Evolutionary conservation across 2,888 invertebrate genomes (phyloP), one percentile per base, ranked within the genome.

Genomic region (Sinohyriopsis cumingii): DNA sequence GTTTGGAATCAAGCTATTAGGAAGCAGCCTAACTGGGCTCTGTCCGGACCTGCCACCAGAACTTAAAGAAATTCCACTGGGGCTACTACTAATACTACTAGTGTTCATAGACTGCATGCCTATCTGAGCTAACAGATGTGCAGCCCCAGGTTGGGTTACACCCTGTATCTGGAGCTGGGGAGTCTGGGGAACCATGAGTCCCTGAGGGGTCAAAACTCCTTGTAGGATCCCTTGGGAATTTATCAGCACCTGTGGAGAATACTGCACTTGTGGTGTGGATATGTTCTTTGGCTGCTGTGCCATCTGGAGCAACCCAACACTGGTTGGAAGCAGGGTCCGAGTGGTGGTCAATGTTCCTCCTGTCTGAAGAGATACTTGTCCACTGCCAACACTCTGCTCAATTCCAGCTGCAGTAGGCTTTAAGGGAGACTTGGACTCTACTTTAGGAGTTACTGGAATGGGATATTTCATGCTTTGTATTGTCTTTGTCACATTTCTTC

Each of bases 401-500:
- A 45, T 12, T 45, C 45, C 45, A 45, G 15, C 45, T 45, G 45
- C 15, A 45, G 45, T 12, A 45, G 45, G 45, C 45, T 45, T 45
- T 2, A 45, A 45, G 15, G 45, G 45, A 45, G 45, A 45, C 45
- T 45, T 45, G 45, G 45, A 45, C 45, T 45, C 74, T 18, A 80
- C 75, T 66, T 76, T 81, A 9, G 82, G 78, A 18, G 83, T 78
- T 15, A 83, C 83, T 15, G 87, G 82, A 62, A 88, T 88, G 3
- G 88, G 87, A n/a, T 80, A 81, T 68, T 86, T 87, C 82, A 84
- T 86, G 59, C 85, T 85, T 68, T 82, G 83, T 62, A 87, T 84
- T 15, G 85, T 85, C 61, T 82, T 82, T 3, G 87, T 88, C n/a
- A 86, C 82, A 68, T 84, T 83, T 63, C 83, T 82, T 24, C 84